Base-by-base conservation (phyloP, 2,113 vertebrate species). In the Mesoclemmys tuberculata region DNA sequence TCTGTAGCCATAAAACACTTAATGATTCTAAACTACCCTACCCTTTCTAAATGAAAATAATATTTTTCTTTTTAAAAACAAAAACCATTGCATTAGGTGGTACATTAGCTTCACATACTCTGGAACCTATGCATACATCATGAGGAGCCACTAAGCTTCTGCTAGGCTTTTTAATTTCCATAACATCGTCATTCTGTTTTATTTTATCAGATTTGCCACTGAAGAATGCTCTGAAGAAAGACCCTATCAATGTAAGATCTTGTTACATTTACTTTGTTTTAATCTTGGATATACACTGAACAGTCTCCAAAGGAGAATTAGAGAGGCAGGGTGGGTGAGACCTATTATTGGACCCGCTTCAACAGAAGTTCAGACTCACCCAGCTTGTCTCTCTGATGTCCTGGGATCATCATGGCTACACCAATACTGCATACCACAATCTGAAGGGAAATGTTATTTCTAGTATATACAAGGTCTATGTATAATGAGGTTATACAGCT, bases 211-310 rank as follows among this genome's bases (percentile, higher is more conserved):
- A 80, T 91, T 71, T 78, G n/a, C 90, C 78, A 51, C 97, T 82
- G 52, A 95, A 14, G 51, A 95, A 55, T 55, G 3, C 58, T 46
- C 16, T 81, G 83, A 89, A 75, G 88, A 82, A 6, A 48, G 96
- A 97, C 46, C 81, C 93, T 77, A 85, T 49, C 27, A 64, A 86
- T 68, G 98, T 98, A 97, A 98, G 98, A 91, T 90, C 46, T n/a
- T 89, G 0, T 1, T 85, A 84, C 87, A 71, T 80, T 83, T 86
- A 38, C 31, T 93, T 7, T 82, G 11, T 81, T 77, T 78, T 93
- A 35, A 44, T 90, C 91, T 46, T 46, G 24, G 92, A 61, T 96
- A 96, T 97, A 95, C 24, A 79, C 91, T 91, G 92, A 91, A 35
- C 93, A 85, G 35, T 93, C 82, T 71, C n/a, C 22, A n/a, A 38